phyloP scores from a whole-genome alignment of 2,113 vertebrate species.

The Plecturocebus donacophilus region DNA sequence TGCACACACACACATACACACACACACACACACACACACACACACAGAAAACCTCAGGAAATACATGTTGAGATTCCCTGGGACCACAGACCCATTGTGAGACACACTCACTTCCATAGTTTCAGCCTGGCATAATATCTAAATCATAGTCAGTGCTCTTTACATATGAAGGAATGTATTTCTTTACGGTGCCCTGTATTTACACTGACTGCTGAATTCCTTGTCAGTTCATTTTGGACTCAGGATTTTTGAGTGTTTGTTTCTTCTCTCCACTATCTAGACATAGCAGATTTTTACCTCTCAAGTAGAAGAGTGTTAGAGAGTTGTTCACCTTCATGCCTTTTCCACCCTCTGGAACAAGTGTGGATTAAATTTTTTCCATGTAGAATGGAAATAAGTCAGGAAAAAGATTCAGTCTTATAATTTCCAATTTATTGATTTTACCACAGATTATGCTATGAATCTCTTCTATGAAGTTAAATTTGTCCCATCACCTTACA shows the following conservation, averaged over 20 bases:
- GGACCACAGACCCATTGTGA: neutral
- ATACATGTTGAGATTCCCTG: neutral
- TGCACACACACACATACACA: too few relatives aligned
- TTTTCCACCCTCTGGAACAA: neutral
- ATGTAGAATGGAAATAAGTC: neutral
- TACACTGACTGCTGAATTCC: neutral
- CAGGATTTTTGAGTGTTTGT: neutral
- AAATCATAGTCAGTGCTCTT: neutral
- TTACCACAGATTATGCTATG: neutral
- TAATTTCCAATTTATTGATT: neutral
- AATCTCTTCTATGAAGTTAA: neutral
- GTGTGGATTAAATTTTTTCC: slow-evolving; percentile 5
- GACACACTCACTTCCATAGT: neutral
- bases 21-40: too few relatives aligned
- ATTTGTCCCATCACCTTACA: neutral
- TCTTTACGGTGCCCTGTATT: neutral
- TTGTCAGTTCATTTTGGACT: neutral
- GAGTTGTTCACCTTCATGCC: neutral
- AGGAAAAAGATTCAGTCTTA: slow-evolving; percentile 8
- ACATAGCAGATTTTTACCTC: neutral
- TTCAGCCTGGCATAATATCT: neutral
- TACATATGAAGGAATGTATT: neutral
- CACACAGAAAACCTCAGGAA: neutral
- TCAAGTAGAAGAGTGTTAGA: neutral
- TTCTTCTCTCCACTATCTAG: neutral